Conservation (phyloP, 2,797 vertebrate genomes). For the Lindbergichthys nudifrons region DNA sequence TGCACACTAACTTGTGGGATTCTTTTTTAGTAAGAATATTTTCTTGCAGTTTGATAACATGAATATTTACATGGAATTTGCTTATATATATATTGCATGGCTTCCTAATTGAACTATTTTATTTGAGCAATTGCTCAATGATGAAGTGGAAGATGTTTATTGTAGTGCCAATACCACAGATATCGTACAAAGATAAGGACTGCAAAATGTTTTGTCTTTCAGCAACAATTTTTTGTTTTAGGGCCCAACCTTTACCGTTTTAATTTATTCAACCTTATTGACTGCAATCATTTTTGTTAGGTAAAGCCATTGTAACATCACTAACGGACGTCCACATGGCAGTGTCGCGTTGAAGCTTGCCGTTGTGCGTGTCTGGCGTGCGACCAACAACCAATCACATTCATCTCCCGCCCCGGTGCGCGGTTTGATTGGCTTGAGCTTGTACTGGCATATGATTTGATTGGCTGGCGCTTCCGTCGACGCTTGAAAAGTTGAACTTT, state of each 20-base stretch:
- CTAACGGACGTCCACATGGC: too few relatives aligned
- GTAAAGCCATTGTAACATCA: not conserved
- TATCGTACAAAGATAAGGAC: not conserved
- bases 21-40: not conserved
- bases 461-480: too few relatives aligned
- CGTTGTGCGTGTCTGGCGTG: too few relatives aligned
- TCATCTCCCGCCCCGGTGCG: too few relatives aligned
- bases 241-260: not conserved
- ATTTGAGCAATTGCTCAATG: not conserved
- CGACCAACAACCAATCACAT: too few relatives aligned
- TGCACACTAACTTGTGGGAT: not conserved
- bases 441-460: too few relatives aligned
- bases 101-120: not conserved
- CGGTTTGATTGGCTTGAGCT: too few relatives aligned
- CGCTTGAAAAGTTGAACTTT: too few relatives aligned
- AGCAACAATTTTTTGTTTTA: constrained; percentile 9
- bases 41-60: not conserved
- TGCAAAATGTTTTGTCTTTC: not conserved
- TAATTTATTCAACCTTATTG: too few relatives aligned
- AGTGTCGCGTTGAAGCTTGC: too few relatives aligned
- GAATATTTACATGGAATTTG: not conserved
- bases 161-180: not conserved
- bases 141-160: not conserved
- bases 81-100: not conserved
- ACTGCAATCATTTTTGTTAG: too few relatives aligned